Evolutionary conservation across 2,113 vertebrate species (phyloP), one percentile per base, ranked within the genome.

Genomic region (Muntiacus muntjak): DNA sequence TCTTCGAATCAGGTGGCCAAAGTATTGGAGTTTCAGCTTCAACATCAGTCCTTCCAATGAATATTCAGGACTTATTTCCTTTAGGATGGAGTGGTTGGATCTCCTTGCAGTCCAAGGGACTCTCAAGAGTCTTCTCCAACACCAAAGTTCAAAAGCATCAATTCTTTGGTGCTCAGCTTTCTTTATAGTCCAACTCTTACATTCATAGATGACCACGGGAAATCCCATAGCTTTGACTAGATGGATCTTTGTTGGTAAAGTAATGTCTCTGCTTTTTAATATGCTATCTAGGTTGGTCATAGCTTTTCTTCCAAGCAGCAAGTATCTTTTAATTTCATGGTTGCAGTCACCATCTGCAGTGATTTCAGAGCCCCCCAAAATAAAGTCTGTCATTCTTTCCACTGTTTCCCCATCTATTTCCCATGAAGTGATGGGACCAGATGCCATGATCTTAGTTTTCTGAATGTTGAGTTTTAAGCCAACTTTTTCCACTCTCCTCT

Each of bases 141-240:
- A 71, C n/a, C 8, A 71, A 8, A 21, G n/a, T 71, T 71, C n/a
- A 36, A 71, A 71, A 36, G 60, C 60, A 62, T 33, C 60, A 36
- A 36, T 36, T 71, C 4, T 67, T 36, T 9, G 2, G 17, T 9
- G 0, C 17, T 71, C 17, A 11, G 0, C 16, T 36, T 21, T 71
- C 33, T 21, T 67, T 10, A 36, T 5, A 36, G 64, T 67, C 62
- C 33, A 67, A 67, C 64, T 67, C 64, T 67, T 33, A 67, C 33
- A 67, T 67, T 17, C 64, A 67, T 67, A 21, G 17, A 67, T 36
- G 33, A 67, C 64, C 9, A 67, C 33, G 21, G 33, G 64, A 67
- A 67, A 67, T 36, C 19, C 17, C 4, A 67, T 36, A 67, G 64
- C 64, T 33, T 67, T 67, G 64, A 67, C 15, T 17, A 64, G 30